Evolutionary conservation across 1,140 invertebrate genomes (phyloP).

Genomic region (Drosophila athabasca): DNA sequence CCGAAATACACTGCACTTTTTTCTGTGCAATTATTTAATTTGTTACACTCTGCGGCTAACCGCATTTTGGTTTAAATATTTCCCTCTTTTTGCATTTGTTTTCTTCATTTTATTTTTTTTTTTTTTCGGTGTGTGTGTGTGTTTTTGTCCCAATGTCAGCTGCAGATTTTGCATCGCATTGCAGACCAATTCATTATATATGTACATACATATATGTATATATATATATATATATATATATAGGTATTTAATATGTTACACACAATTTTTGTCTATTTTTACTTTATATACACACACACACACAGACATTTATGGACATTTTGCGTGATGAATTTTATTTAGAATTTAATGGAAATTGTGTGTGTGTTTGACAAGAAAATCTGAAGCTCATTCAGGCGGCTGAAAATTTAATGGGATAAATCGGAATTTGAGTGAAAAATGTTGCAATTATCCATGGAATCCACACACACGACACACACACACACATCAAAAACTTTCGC

Average conservation of each 20-base stretch:
- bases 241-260: slow-evolving; percentile 20
- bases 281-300: too few relatives aligned
- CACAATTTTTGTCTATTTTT: slow-evolving; percentile 29
- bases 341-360: slow-evolving; percentile 1
- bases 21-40: slow-evolving; percentile 67
- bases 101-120: slow-evolving; percentile 37
- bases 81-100: slow-evolving; percentile 40
- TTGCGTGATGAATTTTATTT: slow-evolving; percentile 31
- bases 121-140: slow-evolving; percentile 4
- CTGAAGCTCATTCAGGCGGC: not conserved
- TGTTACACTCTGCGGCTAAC: slow-evolving; percentile 65
- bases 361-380: slow-evolving; percentile 32
- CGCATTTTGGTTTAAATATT: slow-evolving; percentile 33
- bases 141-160: slow-evolving; percentile 54
- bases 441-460: slow-evolving; percentile 6
- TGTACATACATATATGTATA: not conserved
- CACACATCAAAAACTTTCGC: slow-evolving; percentile 13
- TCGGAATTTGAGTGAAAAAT: slow-evolving; percentile 13
- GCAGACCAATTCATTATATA: slow-evolving; percentile 25
- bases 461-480: not conserved
- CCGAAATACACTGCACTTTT: slow-evolving; percentile 1
- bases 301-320: too few relatives aligned
- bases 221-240: not conserved
- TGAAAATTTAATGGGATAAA: slow-evolving; percentile 7
- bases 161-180: slow-evolving; percentile 45